phyloP scores from a whole-genome alignment of 2,113 vertebrate species.

The Gymnorhina tibicen region DNA sequence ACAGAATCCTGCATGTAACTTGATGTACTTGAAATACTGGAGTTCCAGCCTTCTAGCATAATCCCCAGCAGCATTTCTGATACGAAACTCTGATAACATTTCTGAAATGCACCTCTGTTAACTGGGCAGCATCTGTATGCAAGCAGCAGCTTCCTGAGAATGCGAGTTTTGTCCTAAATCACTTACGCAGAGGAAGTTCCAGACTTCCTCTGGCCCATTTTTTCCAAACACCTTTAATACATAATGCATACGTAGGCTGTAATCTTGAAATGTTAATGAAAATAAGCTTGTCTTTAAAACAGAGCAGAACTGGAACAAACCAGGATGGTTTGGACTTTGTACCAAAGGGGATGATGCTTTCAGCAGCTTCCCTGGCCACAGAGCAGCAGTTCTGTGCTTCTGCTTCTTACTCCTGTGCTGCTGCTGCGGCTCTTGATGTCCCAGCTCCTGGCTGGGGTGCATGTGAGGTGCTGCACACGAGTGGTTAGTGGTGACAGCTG shows the following conservation, averaged over 20 bases:
- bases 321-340: not conserved
- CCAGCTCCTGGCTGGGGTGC: not conserved
- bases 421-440: not conserved
- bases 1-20: not conserved
- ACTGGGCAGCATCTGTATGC: not conserved
- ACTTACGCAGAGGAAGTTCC: not conserved
- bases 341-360: not conserved
- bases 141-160: not conserved
- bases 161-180: not conserved
- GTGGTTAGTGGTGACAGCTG: not conserved
- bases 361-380: not conserved
- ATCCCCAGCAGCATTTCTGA: not conserved
- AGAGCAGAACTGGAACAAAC: not conserved
- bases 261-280: not conserved
- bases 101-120: not conserved
- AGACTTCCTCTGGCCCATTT: not conserved
- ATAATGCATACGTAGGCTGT: not conserved
- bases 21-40: not conserved
- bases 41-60: not conserved
- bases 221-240: not conserved
- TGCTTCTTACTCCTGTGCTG: fast-evolving
- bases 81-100: not conserved
- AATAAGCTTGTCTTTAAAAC: not conserved
- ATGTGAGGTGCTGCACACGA: not conserved
- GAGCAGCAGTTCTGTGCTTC: not conserved